phyloP scores from a whole-genome alignment of 2,797 vertebrate genomes.

The Hyperoplus lanceolatus region DNA sequence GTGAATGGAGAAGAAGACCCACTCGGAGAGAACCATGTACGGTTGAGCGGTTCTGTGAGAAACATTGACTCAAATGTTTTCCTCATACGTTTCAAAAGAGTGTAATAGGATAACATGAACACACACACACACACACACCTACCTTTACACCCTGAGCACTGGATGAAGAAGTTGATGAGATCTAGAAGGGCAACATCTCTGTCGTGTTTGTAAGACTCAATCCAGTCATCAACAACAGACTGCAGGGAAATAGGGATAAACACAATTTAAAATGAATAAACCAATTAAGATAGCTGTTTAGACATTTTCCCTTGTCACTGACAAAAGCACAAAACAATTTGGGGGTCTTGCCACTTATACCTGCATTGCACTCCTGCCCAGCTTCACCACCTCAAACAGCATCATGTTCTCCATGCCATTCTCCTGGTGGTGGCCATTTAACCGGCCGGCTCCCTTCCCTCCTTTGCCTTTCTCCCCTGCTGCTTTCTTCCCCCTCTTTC shows the following conservation, averaged over 20 bases:
- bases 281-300: neutral
- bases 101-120: neutral
- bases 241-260: constrained; percentile 72
- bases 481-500: constrained; percentile 95
- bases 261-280: neutral
- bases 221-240: constrained; percentile 99
- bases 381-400: constrained; percentile 98
- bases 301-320: neutral
- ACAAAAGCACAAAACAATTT: neutral
- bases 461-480: constrained; percentile 94
- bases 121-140: constrained; percentile 41
- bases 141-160: constrained; percentile 99
- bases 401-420: constrained; percentile 99
- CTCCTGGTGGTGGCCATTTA: constrained; percentile 99
- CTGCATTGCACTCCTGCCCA: constrained; percentile 99
- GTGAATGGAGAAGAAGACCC: neutral
- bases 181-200: constrained; percentile 97
- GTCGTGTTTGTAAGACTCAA: constrained; percentile 98
- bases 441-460: constrained; percentile 91
- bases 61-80: neutral
- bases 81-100: neutral
- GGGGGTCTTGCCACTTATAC: constrained; percentile 73
- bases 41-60: neutral
- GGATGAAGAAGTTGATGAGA: constrained; percentile 99
- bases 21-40: neutral